phyloP scores from a whole-genome alignment of 2,797 vertebrate genomes.

The Merluccius polli region DNA sequence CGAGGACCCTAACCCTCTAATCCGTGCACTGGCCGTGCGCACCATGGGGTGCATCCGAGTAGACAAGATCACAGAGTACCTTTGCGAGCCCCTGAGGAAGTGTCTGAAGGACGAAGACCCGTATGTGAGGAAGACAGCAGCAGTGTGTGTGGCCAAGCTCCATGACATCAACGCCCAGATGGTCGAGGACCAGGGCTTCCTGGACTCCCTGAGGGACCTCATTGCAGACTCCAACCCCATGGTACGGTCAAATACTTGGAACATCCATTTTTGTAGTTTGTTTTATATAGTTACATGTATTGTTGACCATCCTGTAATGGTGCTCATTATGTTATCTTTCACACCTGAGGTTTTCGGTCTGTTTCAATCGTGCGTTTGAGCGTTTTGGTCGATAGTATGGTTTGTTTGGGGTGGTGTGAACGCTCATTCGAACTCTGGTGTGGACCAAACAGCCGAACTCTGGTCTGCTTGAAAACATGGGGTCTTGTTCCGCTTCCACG shows the following conservation, averaged over 20 bases:
- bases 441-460: no score
- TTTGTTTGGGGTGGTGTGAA: no score
- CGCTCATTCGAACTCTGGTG: no score
- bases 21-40: constrained; percentile 92
- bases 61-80: constrained; percentile 97
- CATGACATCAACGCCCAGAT: constrained; percentile 99
- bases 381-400: no score
- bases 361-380: no score
- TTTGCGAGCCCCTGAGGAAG: constrained; percentile 96
- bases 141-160: constrained; percentile 96
- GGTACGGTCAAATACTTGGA: constrained; percentile 65
- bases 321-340: background rate
- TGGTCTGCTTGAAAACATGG: no score
- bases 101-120: constrained; percentile 98
- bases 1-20: constrained; percentile 96
- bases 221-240: constrained; percentile 98
- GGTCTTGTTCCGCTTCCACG: no score
- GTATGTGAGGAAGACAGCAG: constrained; percentile 95
- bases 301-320: background rate
- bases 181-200: constrained; percentile 98
- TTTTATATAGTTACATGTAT: background rate
- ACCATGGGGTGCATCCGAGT: constrained; percentile 99
- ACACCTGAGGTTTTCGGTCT: no score
- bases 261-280: background rate
- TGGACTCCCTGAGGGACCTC: constrained; percentile 94